Evolutionary conservation across 2,797 vertebrate species (phyloP).

Genomic region (Margarornis squamiger): DNA sequence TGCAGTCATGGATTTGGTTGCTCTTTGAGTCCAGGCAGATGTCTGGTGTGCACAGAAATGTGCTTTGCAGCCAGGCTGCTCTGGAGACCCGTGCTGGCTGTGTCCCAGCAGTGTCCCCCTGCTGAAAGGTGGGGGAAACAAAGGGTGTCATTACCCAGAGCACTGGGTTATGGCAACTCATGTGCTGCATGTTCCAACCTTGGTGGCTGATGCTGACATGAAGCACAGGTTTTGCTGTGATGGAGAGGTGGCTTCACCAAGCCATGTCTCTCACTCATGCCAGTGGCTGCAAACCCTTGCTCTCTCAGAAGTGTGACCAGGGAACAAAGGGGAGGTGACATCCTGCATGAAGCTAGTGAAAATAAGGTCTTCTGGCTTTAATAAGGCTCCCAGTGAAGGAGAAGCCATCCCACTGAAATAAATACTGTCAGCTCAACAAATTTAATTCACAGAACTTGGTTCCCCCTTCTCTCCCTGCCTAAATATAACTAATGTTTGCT

Average conservation of each 20-base stretch:
- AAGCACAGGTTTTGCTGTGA: rapidly evolving
- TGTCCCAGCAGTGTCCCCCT: neutral
- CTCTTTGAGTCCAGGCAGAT: neutral
- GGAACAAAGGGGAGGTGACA: neutral
- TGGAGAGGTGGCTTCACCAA: neutral
- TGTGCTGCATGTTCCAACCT: neutral
- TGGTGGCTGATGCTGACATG: rapidly evolving
- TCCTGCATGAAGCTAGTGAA: rapidly evolving
- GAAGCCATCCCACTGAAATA: neutral
- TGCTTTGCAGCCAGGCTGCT: neutral
- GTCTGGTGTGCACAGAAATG: neutral
- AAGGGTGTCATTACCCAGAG: rapidly evolving
- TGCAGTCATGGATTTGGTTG: neutral
- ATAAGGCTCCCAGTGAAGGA: neutral
- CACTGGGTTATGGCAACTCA: rapidly evolving
- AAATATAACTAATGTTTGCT: neutral
- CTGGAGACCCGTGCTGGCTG: neutral
- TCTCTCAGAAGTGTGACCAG: rapidly evolving
- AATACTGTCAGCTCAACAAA: neutral
- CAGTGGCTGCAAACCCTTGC: neutral
- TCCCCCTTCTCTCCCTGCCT: neutral
- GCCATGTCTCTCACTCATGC: rapidly evolving
- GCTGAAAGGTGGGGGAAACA: neutral
- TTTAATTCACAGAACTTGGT: neutral
- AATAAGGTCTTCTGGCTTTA: neutral